Conservation (phyloP, 1,140 invertebrate genomes). For the Drosophila paulistorum region DNA sequence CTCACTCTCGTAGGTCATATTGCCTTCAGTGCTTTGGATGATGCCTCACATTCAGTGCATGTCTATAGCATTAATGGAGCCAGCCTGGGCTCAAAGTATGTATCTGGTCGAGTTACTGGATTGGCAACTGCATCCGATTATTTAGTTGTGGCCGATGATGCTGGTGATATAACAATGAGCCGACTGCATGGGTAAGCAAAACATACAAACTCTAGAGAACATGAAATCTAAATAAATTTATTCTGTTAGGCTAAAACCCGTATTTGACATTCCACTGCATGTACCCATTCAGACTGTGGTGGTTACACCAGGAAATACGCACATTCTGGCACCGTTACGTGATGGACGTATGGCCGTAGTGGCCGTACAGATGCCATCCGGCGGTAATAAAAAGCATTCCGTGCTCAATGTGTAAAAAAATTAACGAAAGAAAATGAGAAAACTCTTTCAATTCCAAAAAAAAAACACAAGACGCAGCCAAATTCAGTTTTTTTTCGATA, state of each 20-base stretch:
- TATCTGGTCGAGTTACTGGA: constrained; percentile 84
- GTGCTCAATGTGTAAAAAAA: constrained; percentile 74
- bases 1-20: constrained; percentile 67
- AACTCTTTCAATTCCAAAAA: background rate
- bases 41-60: constrained; percentile 84
- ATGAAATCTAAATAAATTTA: no score
- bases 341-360: constrained; percentile 87
- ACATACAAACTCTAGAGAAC: no score
- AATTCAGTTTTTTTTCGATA: background rate
- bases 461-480: background rate
- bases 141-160: constrained; percentile 84
- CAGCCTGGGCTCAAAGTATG: constrained; percentile 84
- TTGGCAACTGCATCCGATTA: constrained; percentile 84
- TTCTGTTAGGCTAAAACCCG: constrained; percentile 82
- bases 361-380: constrained; percentile 70
- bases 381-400: constrained; percentile 78
- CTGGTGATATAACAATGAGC: constrained; percentile 86
- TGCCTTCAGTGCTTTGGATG: constrained; percentile 79
- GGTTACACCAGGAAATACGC: constrained; percentile 85
- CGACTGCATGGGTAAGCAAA: constrained; percentile 82
- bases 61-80: constrained; percentile 86
- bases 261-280: constrained; percentile 85
- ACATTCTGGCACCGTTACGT: constrained; percentile 85
- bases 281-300: constrained; percentile 85
- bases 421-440: no score